Evolutionary conservation across 1,140 invertebrate species (phyloP).

Genomic region (Apis cerana): DNA sequence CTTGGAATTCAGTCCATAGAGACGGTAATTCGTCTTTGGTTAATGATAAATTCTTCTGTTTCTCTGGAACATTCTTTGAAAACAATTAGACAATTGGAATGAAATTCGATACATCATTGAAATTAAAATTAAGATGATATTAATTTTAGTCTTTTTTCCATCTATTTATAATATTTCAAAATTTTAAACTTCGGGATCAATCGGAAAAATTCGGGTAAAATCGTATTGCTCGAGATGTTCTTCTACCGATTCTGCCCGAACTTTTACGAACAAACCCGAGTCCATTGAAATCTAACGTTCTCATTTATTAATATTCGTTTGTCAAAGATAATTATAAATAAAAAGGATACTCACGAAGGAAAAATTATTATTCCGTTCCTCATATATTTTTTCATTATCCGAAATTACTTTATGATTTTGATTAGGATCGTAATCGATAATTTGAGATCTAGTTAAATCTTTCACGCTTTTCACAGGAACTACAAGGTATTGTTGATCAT

Average conservation of each 20-base stretch:
- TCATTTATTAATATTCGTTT: no score
- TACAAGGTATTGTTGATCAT: not conserved
- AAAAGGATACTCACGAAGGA: not conserved
- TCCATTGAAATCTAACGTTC: no score
- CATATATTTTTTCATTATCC: not conserved
- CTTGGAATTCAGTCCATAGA: not conserved
- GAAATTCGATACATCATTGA: no score
- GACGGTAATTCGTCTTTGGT: not conserved
- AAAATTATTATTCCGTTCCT: not conserved
- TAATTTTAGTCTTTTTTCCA: no score
- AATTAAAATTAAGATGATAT: no score
- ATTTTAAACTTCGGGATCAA: no score
- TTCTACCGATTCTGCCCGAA: no score
- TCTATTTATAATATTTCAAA: no score
- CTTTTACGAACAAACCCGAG: no score
- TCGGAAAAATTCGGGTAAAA: no score
- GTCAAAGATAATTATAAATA: no score
- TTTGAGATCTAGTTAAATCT: not conserved
- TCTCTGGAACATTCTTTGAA: conserved; percentile 20
- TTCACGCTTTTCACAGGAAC: not conserved
- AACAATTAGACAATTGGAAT: not conserved
- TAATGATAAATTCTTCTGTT: not conserved
- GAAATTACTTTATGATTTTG: not conserved
- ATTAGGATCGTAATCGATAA: not conserved
- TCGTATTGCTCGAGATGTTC: no score